phyloP scores from a whole-genome alignment of 2,888 invertebrate species.

The Leuctra nigra region DNA sequence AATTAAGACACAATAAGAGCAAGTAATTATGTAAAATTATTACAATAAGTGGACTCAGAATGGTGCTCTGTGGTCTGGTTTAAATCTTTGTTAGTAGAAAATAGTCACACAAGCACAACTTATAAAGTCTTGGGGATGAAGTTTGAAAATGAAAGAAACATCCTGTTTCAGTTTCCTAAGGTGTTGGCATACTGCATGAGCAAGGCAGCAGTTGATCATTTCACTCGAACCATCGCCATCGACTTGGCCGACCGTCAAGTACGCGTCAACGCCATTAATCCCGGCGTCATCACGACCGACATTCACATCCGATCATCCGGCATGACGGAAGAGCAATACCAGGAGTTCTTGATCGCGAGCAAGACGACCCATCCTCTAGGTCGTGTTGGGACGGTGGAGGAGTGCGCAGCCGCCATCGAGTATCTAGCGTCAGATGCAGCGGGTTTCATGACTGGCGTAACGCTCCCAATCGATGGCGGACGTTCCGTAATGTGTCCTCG shows the following conservation, averaged over 20 bases:
- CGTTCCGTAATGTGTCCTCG: slow-evolving; percentile 40
- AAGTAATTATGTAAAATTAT: too few species aligned
- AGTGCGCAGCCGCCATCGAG: slow-evolving; percentile 48
- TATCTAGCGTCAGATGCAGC: slow-evolving; percentile 49
- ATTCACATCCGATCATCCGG: slow-evolving; percentile 48
- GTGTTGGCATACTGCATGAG: slow-evolving; percentile 49
- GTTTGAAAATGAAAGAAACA: too few species aligned
- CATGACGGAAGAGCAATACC: slow-evolving; percentile 44
- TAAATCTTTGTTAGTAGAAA: too few species aligned
- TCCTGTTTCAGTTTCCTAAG: slow-evolving; percentile 24
- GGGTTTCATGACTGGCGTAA: slow-evolving; percentile 49
- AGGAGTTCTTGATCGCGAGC: slow-evolving; percentile 47
- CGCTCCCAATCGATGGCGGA: slow-evolving; percentile 51
- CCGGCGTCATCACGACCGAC: slow-evolving; percentile 50
- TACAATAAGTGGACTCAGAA: too few species aligned
- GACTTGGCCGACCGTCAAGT: slow-evolving; percentile 35
- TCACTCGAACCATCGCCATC: slow-evolving; percentile 49
- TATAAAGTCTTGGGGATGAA: too few species aligned
- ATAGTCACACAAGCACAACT: too few species aligned
- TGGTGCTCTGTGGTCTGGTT: too few species aligned
- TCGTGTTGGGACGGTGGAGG: slow-evolving; percentile 44
- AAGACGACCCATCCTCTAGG: slow-evolving; percentile 51
- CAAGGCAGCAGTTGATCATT: slow-evolving; percentile 52
- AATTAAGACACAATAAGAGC: too few species aligned
- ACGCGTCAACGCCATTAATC: slow-evolving; percentile 34